Conservation (phyloP, 2,113 vertebrate species). For the Pterocles orientalis region DNA sequence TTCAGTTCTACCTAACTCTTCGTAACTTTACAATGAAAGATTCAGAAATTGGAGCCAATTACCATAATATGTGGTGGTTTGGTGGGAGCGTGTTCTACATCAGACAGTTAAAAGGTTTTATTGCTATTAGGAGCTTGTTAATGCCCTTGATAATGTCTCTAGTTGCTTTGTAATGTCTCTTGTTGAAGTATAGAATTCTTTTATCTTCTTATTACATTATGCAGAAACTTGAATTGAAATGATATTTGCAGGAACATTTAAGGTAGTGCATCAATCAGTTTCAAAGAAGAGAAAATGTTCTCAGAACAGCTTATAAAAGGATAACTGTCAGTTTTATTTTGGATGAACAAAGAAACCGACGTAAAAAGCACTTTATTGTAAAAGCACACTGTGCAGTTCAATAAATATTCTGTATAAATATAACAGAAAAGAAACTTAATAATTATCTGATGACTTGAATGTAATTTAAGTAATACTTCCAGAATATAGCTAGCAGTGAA, state of each 20-base stretch:
- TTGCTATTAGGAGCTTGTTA: constrained; percentile 86
- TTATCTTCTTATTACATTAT: constrained; percentile 90
- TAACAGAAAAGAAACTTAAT: constrained; percentile 80
- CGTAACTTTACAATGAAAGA: constrained; percentile 75
- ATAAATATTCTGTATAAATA: constrained; percentile 85
- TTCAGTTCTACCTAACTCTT: constrained; percentile 72
- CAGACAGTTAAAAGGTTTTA: constrained; percentile 87
- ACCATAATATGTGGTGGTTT: constrained; percentile 83
- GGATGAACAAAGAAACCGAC: constrained; percentile 80
- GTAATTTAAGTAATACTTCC: constrained; percentile 77
- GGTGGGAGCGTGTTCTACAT: constrained; percentile 81
- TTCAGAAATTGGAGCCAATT: constrained; percentile 81
- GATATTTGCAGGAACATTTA: constrained; percentile 87
- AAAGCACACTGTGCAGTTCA: constrained; percentile 80
- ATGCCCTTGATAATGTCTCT: constrained; percentile 85
- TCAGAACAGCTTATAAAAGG: constrained; percentile 84
- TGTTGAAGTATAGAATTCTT: constrained; percentile 86
- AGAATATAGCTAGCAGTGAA: constrained; percentile 47
- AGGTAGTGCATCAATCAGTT: constrained; percentile 85
- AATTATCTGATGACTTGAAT: constrained; percentile 80
- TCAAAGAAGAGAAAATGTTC: constrained; percentile 85
- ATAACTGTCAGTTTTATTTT: constrained; percentile 88
- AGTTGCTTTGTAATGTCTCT: constrained; percentile 87
- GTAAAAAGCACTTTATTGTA: constrained; percentile 84
- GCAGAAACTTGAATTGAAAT: constrained; percentile 85